Percentiles rank a stretch among this genome's conserved stretches.
Conservation (phyloP, 2,888 invertebrate species). For the Drosophila fulvimacula region DNA sequence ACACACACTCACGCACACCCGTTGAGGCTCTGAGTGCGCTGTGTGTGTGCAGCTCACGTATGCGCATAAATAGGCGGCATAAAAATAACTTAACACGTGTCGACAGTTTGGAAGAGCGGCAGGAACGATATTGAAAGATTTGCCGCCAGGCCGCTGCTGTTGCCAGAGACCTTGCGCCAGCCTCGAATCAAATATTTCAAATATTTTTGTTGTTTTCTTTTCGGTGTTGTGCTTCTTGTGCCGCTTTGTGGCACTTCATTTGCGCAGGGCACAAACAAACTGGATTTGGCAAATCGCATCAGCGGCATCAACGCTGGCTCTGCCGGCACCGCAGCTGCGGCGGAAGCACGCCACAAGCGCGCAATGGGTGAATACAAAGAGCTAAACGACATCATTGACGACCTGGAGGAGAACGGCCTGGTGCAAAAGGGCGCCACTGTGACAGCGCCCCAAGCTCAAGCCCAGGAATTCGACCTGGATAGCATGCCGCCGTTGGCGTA, state of each 20-base stretch:
- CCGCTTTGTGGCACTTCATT: slow-evolving; percentile 62
- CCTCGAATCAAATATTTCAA: slow-evolving; percentile 70
- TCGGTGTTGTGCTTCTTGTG: slow-evolving; percentile 21
- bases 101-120: slow-evolving; percentile 74
- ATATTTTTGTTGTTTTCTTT: slow-evolving; percentile 55
- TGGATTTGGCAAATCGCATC: slow-evolving; percentile 75
- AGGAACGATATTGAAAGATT: slow-evolving; percentile 48
- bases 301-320: slow-evolving; percentile 32
- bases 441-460: slow-evolving; percentile 40
- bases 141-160: slow-evolving; percentile 29
- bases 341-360: slow-evolving; percentile 77
- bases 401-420: slow-evolving; percentile 74
- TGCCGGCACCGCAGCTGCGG: slow-evolving; percentile 34
- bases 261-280: slow-evolving; percentile 71
- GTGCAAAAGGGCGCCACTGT: slow-evolving; percentile 48
- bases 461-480: slow-evolving; percentile 78
- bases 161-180: slow-evolving; percentile 40
- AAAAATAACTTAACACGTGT: slow-evolving; percentile 82
- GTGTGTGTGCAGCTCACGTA: slow-evolving; percentile 69
- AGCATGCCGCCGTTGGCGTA: slow-evolving; percentile 81
- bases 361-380: slow-evolving; percentile 75
- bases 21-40: slow-evolving; percentile 17
- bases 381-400: slow-evolving; percentile 77
- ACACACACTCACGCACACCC: slow-evolving; percentile 8
- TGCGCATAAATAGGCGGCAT: slow-evolving; percentile 78